A percentile compares a stretch with the other conserved stretches of the same genome.
These are phyloP conservation scores for Coluber constrictor DNA, from an alignment of 2,797 vertebrate species.

Conservation along the genomic window DNA sequence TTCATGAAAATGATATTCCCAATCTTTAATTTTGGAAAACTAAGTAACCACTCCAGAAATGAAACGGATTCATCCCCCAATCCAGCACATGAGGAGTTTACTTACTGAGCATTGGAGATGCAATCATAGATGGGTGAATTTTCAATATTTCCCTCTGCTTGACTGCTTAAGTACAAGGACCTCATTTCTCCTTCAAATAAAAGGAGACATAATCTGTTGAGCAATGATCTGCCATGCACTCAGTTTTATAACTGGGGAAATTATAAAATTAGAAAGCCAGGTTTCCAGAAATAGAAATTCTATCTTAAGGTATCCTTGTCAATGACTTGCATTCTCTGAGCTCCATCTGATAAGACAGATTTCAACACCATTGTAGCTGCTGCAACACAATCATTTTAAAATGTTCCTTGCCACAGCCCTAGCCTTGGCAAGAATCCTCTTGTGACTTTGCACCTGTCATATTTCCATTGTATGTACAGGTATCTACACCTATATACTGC, in stretches of 20 bases:
- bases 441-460: background rate
- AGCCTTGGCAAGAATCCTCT: background rate
- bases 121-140: constrained; percentile 59
- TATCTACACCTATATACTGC: background rate
- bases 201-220: constrained; percentile 24
- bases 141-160: constrained; percentile 67
- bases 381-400: background rate
- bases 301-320: background rate
- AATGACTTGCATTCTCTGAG: background rate
- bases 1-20: background rate
- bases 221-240: background rate
- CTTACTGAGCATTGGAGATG: constrained; percentile 69
- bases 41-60: background rate
- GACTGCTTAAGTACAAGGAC: constrained; percentile 74
- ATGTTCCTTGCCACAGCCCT: background rate
- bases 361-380: too few species aligned
- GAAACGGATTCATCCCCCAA: background rate
- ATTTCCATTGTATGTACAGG: background rate
- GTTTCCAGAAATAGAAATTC: background rate
- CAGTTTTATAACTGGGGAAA: background rate
- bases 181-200: constrained; percentile 68
- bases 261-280: background rate
- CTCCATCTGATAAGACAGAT: background rate
- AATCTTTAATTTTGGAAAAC: background rate
- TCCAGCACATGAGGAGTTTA: constrained; percentile 26